Conservation (phyloP, 1,140 invertebrate species). For the Rhyacophila brunnea region DNA sequence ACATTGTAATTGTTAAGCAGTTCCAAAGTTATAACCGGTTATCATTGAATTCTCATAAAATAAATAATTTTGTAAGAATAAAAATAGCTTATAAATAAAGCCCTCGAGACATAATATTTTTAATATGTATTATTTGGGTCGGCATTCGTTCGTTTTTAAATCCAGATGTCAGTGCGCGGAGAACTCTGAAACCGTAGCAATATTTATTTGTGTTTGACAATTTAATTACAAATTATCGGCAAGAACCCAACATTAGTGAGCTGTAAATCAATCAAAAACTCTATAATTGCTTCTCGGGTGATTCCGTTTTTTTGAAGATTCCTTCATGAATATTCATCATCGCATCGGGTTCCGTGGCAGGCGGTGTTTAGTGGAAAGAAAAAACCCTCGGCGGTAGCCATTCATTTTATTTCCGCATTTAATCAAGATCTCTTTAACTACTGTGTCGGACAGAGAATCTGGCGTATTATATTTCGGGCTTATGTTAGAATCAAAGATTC, state of each 20-base stretch:
- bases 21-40: no score
- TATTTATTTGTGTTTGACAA: conserved; percentile 27
- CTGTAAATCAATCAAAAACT: conserved; percentile 34
- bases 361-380: conserved; percentile 26
- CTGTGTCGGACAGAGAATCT: background rate
- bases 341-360: conserved; percentile 19
- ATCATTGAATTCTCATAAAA: no score
- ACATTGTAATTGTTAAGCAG: no score
- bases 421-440: no score
- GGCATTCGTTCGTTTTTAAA: no score
- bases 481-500: no score
- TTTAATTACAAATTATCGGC: conserved; percentile 37
- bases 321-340: conserved; percentile 34
- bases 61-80: no score
- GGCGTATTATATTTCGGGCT: conserved; percentile 3
- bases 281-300: conserved; percentile 30
- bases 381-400: conserved; percentile 10
- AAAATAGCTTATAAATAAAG: no score
- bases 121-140: no score
- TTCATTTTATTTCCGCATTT: background rate
- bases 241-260: conserved; percentile 31
- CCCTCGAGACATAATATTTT: no score
- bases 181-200: conserved; percentile 27
- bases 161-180: conserved; percentile 22
- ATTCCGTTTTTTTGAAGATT: conserved; percentile 17